Evolutionary conservation across 1,140 invertebrate species (phyloP), one percentile per base, ranked within the genome.

Genomic region (Cydia pomonella): DNA sequence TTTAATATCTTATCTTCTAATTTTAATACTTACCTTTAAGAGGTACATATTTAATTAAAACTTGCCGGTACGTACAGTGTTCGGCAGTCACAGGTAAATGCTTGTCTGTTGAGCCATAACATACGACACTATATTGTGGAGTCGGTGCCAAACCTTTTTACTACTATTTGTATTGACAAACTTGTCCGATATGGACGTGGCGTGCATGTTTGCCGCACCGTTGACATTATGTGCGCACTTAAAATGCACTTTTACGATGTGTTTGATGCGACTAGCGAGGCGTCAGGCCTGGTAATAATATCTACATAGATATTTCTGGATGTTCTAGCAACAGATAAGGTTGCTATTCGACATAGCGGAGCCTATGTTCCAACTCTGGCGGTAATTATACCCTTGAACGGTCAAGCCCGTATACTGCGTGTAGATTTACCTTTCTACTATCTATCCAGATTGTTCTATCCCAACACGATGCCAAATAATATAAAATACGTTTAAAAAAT

Each of bases 181-280:
- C 53, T 59, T 59, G 53, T 59, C 21, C 9, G 18, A 59, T 59
- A 59, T 23, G 21, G 53, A 50, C 47, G 47, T 59, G 9, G 12
- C 5, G n/a, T 59, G 53, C 53, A 59, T 59, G 53, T 59, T 59
- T 18, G 7, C 50, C 53, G 16, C 53, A 59, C 53, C 53, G 53
- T 59, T 59, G 53, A 59, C 53, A 23, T 59, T 59, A 59, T 59
- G 53, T 23, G 53, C 53, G 53, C 53, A 59, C 53, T 59, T 59
- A 59, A 59, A 59, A 59, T 23, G 53, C 53, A 59, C 18, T 59
- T 59, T 59, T 59, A 59, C 53, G 53, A 59, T n/a, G 53, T 59
- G 53, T 59, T 59, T 21, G 53, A 59, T 59, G 53, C 53, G 53
- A 23, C 53, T 23, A 21, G 53, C 10, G 53, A 23, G 53, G 53